Evolutionary conservation across 64 coral and sea anemone genomes (phyloP).

Genomic region (Dendronephthya gigantea): DNA sequence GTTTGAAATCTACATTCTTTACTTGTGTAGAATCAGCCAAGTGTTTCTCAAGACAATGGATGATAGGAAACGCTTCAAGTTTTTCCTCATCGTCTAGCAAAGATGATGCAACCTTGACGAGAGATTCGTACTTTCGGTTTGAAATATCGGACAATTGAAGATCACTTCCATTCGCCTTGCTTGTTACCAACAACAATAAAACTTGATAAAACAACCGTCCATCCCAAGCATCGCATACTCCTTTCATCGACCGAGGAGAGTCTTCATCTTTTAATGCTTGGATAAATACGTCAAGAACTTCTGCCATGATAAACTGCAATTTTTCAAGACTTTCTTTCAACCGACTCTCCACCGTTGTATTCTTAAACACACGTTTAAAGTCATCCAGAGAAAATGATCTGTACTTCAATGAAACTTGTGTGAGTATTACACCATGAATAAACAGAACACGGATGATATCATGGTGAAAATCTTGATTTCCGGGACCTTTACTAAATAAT

Average conservation of each 20-base stretch:
- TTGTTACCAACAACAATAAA: background rate
- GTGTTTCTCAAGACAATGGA: background rate
- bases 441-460: slow-evolving; percentile 22
- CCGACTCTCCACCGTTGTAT: background rate
- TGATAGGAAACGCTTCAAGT: background rate
- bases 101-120: background rate
- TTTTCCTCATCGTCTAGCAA: background rate
- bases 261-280: background rate
- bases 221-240: background rate
- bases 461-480: background rate
- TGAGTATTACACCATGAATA: slow-evolving; percentile 29
- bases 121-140: background rate
- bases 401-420: slow-evolving; percentile 23
- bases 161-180: background rate
- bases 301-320: background rate
- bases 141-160: background rate
- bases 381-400: slow-evolving; percentile 24
- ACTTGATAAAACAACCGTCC: background rate
- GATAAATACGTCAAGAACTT: background rate
- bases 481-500: background rate
- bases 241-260: background rate
- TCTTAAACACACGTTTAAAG: background rate
- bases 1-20: too few relatives aligned
- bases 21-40: background rate
- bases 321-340: background rate